These are phyloP conservation scores for Brachyopa scutellaris DNA, from an alignment of 2,888 invertebrate species.

Conservation along the genomic window DNA sequence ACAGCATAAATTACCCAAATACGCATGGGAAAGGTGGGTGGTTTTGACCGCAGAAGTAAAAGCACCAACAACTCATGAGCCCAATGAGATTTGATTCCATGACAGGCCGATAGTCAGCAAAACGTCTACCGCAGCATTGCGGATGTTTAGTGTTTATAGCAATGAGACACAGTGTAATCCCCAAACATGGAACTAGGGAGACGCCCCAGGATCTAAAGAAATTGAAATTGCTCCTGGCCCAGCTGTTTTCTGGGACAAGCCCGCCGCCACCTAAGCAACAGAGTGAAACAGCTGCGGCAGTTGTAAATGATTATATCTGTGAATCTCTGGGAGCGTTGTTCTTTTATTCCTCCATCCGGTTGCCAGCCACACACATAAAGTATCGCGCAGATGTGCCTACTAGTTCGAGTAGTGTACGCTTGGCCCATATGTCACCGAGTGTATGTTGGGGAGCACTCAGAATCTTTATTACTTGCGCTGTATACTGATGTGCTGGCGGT, in stretches of 20 bases:
- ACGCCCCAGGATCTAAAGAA: conserved; percentile 25
- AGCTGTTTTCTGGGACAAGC: conserved; percentile 30
- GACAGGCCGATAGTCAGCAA: conserved; percentile 5
- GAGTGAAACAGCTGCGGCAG: conserved; percentile 40
- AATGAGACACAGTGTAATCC: conserved; percentile 26
- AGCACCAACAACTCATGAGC: conserved; percentile 22
- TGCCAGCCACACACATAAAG: conserved; percentile 34
- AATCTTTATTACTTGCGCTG: conserved; percentile 46
- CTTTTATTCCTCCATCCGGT: background rate
- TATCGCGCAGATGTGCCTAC: conserved; percentile 40
- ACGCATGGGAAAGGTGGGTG: background rate
- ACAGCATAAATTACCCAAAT: conserved; percentile 3
- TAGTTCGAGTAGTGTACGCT: conserved; percentile 20
- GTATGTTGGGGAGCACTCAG: conserved; percentile 44
- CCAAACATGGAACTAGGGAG: conserved; percentile 21
- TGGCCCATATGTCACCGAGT: conserved; percentile 49
- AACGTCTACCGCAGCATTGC: conserved; percentile 23
- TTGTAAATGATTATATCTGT: conserved; percentile 57
- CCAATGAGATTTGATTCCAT: conserved; percentile 37
- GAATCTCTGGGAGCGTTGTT: conserved; percentile 30
- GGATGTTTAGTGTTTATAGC: conserved; percentile 36
- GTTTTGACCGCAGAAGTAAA: background rate
- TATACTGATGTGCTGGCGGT: conserved; percentile 11
- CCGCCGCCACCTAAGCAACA: conserved; percentile 14
- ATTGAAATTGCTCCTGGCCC: conserved; percentile 46